These are phyloP conservation scores for Cheilosia vernalis DNA, from an alignment of 2,888 invertebrate species.

Conservation along the genomic window DNA sequence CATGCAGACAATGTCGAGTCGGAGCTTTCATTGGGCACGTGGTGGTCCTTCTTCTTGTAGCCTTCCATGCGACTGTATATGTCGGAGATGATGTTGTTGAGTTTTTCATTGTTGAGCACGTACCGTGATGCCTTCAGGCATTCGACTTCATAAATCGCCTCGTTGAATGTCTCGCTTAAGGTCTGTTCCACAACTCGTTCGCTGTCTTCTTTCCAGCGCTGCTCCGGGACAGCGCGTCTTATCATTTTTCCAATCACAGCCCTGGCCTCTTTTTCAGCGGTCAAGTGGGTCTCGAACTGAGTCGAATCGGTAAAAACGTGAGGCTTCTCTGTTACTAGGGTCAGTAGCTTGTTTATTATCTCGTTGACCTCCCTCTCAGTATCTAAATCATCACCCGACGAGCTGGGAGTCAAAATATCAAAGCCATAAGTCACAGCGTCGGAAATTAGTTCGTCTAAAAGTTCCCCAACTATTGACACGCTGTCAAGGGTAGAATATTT, in stretches of 20 bases:
- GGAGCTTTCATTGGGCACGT: background rate
- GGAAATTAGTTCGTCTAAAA: slow-evolving; percentile 51
- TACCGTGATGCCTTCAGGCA: slow-evolving; percentile 45
- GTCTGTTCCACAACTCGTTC: slow-evolving; percentile 78
- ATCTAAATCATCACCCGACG: slow-evolving; percentile 40
- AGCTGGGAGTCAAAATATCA: slow-evolving; percentile 23
- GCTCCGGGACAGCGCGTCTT: slow-evolving; percentile 78
- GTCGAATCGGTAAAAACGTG: slow-evolving; percentile 27
- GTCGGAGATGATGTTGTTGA: slow-evolving; percentile 33
- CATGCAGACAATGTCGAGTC: background rate
- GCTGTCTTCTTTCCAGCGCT: slow-evolving; percentile 78
- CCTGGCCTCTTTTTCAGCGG: slow-evolving; percentile 76
- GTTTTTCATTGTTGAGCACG: slow-evolving; percentile 42
- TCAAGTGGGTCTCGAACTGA: background rate
- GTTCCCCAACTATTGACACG: slow-evolving; percentile 33
- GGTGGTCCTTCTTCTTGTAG: background rate
- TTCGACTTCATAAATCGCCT: slow-evolving; percentile 73
- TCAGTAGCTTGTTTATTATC: slow-evolving; percentile 38
- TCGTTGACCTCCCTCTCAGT: slow-evolving; percentile 18
- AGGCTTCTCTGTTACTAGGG: background rate
- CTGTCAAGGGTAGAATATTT: slow-evolving; percentile 26
- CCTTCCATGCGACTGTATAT: slow-evolving; percentile 41
- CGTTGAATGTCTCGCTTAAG: slow-evolving; percentile 77
- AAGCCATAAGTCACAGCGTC: slow-evolving; percentile 53
- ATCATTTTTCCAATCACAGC: slow-evolving; percentile 79